Conservation (phyloP, 2,113 vertebrate genomes). For the Equus quagga region DNA sequence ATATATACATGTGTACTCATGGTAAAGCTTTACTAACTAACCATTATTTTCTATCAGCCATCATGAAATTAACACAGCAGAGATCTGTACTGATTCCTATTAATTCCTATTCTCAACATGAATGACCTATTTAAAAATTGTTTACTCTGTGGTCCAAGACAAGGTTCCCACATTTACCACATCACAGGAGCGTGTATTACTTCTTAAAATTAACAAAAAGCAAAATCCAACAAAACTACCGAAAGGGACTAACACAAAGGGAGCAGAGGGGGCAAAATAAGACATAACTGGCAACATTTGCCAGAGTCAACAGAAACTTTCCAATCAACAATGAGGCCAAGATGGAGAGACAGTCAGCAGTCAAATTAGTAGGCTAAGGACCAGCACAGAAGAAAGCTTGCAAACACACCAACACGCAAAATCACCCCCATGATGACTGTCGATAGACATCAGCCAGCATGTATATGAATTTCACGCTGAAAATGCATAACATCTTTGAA, state of each 20-base stretch:
- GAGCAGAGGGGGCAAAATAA: neutral
- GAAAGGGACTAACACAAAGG: neutral
- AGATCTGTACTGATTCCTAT: neutral
- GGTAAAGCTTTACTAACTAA: neutral
- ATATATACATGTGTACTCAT: neutral
- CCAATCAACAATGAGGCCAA: neutral
- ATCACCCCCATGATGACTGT: neutral
- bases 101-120: neutral
- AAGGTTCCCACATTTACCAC: neutral
- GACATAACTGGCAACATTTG: neutral
- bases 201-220: slow-evolving; percentile 26
- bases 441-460: neutral
- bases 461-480: neutral
- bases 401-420: neutral
- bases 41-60: neutral
- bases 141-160: neutral
- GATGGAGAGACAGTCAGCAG: neutral
- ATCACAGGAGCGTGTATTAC: neutral
- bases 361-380: neutral
- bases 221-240: neutral
- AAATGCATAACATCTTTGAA: neutral
- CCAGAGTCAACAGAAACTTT: slow-evolving; percentile 27
- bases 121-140: neutral
- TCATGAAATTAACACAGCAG: neutral
- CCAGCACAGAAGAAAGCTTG: neutral